Evolutionary conservation across 2,113 vertebrate genomes (phyloP).

Genomic region (Oostethus manadensis): DNA sequence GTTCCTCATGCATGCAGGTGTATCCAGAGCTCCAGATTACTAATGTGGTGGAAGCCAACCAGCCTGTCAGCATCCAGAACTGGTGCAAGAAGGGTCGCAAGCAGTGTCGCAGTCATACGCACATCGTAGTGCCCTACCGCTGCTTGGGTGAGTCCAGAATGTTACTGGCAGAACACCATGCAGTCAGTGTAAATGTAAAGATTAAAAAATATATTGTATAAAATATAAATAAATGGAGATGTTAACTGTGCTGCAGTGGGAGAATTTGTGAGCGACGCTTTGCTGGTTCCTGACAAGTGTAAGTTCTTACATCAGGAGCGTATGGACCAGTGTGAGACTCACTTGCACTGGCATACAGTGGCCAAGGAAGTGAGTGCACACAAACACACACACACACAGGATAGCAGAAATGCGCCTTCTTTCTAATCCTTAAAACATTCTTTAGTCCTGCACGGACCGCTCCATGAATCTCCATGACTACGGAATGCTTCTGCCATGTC

Average conservation of each 20-base stretch:
- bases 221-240: constrained; percentile 11
- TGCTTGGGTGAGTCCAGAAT: constrained; percentile 79
- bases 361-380: constrained; percentile 85
- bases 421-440: background rate
- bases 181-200: too few species aligned
- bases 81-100: constrained; percentile 95
- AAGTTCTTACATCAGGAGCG: constrained; percentile 97
- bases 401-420: background rate
- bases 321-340: constrained; percentile 97
- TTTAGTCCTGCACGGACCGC: constrained; percentile 90
- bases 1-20: constrained; percentile 68
- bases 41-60: constrained; percentile 97
- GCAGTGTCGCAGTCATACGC: constrained; percentile 85
- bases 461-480: constrained; percentile 94
- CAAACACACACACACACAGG: background rate
- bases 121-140: constrained; percentile 96
- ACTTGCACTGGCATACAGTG: constrained; percentile 97
- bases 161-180: too few species aligned
- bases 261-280: constrained; percentile 96
- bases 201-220: background rate
- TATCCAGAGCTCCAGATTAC: constrained; percentile 97
- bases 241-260: constrained; percentile 74
- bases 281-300: constrained; percentile 97
- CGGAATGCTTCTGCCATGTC: constrained; percentile 94
- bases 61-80: constrained; percentile 93